These are phyloP conservation scores for Silurus glanis DNA, from an alignment of 2,113 vertebrate species.

Conservation along the genomic window DNA sequence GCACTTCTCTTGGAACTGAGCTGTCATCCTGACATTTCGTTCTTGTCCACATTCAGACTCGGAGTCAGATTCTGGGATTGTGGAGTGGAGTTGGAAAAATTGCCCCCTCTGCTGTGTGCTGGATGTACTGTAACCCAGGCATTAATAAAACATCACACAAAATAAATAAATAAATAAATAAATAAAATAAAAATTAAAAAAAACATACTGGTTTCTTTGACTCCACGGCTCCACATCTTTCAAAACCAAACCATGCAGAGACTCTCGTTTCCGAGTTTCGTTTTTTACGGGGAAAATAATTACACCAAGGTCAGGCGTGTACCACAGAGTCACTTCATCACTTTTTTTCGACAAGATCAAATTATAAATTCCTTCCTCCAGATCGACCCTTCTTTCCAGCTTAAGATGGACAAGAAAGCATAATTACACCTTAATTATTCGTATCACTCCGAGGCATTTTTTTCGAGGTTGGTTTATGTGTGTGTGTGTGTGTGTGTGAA, in stretches of 20 bases:
- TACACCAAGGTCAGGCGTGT: slow-evolving; percentile 86
- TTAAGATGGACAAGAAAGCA: slow-evolving; percentile 89
- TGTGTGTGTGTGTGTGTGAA: slow-evolving; percentile 65
- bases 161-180: too few species aligned
- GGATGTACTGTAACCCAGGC: slow-evolving; percentile 13
- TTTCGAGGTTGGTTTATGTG: slow-evolving; percentile 58
- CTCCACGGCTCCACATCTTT: slow-evolving; percentile 12
- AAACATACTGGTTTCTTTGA: slow-evolving; percentile 35
- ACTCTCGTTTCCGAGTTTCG: slow-evolving; percentile 79
- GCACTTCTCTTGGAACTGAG: slow-evolving; percentile 10
- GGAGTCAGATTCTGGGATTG: neutral
- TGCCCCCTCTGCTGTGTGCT: slow-evolving; percentile 50
- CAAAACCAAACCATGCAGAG: slow-evolving; percentile 57
- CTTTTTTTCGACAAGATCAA: slow-evolving; percentile 72
- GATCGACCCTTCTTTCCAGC: slow-evolving; percentile 83
- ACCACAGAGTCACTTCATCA: slow-evolving; percentile 86
- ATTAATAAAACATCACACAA: slow-evolving; percentile 32
- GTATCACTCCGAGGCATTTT: slow-evolving; percentile 86
- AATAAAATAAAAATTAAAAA: neutral
- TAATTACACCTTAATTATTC: slow-evolving; percentile 92
- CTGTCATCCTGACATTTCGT: slow-evolving; percentile 16
- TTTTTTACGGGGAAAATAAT: slow-evolving; percentile 77
- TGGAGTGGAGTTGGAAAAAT: neutral
- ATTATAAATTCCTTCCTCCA: slow-evolving; percentile 84
- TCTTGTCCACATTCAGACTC: slow-evolving; percentile 23